Evolutionary conservation across 2,888 invertebrate genomes (phyloP), one percentile per base, ranked within the genome.

Genomic region (Phoronis australis): DNA sequence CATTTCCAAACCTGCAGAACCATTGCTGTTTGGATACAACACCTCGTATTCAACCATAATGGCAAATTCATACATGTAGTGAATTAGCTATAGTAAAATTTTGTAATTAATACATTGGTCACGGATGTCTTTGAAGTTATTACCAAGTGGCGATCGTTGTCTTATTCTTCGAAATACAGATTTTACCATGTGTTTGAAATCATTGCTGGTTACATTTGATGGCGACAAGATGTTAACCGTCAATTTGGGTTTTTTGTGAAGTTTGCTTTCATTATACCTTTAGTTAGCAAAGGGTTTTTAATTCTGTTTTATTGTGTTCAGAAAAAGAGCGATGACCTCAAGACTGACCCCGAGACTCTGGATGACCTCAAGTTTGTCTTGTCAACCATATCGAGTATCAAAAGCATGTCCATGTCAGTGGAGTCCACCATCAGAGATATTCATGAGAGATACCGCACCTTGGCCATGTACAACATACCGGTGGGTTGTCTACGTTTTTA

Each of bases 291-390:
- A 9, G n/a, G n/a, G n/a, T 35, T 35, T 35, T 9, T 9, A 35
- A 35, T 12, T 35, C 9, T n/a, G 12, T 35, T 18, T 44, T 15
- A 49, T 6, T 37, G 47, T 62, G 59, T 52, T 15, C 65, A 84
- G 79, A 72, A 77, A 20, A 82, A 84, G 41, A 83, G 84, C 38
- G 69, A 76, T 48, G 84, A 87, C 46, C 81, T 92, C 26, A 86
- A 89, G 61, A 82, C 84, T 71, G 85, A 85, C 46, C 88, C 92
- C 27, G 85, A 83, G 62, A 86, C 86, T 4, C 76, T 92, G 39
- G 87, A 87, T 47, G 85, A 87, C 64, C 88, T 93, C 68, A 92
- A 90, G 74, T 78, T 84, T 51, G 87, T 93, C 2, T 86, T 93
- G 85, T 85, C 86, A 56, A 86, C 90, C 0, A 90, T 94, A 52